Base-by-base conservation (phyloP, 2,113 vertebrate species). In the Falco punctatus region DNA sequence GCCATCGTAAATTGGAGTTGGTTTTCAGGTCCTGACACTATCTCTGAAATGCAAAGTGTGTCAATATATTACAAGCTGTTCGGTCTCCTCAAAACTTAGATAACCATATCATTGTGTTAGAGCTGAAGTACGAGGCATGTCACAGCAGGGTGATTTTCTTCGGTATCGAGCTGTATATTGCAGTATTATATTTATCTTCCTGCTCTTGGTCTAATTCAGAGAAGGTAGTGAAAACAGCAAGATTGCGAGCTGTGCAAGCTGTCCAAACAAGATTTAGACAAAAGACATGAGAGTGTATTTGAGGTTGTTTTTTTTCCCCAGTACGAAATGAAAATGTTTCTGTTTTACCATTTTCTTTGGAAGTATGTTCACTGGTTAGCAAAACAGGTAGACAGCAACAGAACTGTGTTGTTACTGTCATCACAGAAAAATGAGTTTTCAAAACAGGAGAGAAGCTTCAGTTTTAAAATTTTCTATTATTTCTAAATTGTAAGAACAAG, bases 211-310 rank as follows among this genome's bases (percentile, higher is more conserved):
- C 62, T 88, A 32, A 82, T 92, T 92, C 74, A 64, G 71, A 70
- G 81, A 54, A 91, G 54, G 44, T 58, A 83, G 51, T 58, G 92
- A 83, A 96, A 95, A 75, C 66, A 88, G 78, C 42, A 77, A 91
- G 88, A 85, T 44, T 86, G 84, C 86, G 96, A 90, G 79, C 87
- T 0, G 0, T 90, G 54, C 66, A 95, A 91, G 89, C 91, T 95
- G 93, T 86, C 81, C 93, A 96, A 96, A 91, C 79, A 95, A 93
- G 91, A 90, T 95, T 73, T 95, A 96, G 70, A 79, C 49, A 94
- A 54, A 95, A 82, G 59, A 65, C 84, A 78, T 33, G 32, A 82
- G 5, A 55, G 28, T 48, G 38, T 67, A 57, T 85, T 74, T 81
- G 67, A 87, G 70, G 28, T 7, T 61, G 7, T 6, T 52, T 86